Evolutionary conservation across 2,797 vertebrate genomes (phyloP).

Genomic region (Paedocypris micromegethes): DNA sequence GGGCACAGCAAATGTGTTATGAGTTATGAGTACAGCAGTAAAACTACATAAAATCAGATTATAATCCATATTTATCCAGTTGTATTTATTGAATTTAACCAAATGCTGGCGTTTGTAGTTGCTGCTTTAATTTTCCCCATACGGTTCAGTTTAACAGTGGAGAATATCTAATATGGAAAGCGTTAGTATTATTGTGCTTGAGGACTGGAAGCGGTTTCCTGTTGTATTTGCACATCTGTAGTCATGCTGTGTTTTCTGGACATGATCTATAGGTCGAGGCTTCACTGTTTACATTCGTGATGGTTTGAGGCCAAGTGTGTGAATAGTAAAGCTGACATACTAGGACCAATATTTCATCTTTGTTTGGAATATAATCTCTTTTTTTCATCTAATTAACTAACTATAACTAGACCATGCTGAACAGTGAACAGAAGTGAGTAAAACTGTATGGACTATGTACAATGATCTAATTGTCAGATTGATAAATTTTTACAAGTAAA

Average conservation of each 20-base stretch:
- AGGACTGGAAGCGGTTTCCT: not conserved
- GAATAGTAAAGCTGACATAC: constrained; percentile 4
- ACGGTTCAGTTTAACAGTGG: too few species aligned
- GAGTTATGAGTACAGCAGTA: not conserved
- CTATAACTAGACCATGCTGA: too few species aligned
- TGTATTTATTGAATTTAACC: too few species aligned
- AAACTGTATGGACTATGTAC: too few species aligned
- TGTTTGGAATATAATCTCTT: constrained; percentile 3
- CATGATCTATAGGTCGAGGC: constrained; percentile 3
- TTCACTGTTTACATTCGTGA: constrained; percentile 8
- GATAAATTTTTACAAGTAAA: too few species aligned
- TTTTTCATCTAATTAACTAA: not conserved
- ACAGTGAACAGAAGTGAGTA: too few species aligned
- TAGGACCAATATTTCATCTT: constrained; percentile 4
- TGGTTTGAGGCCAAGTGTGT: constrained; percentile 10
- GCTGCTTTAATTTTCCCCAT: too few species aligned
- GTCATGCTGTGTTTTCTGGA: not conserved
- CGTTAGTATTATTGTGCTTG: not conserved
- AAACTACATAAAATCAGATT: too few species aligned
- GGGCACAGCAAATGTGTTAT: not conserved
- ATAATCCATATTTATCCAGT: too few species aligned
- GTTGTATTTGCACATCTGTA: constrained; percentile 7
- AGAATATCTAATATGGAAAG: not conserved
- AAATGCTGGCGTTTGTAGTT: too few species aligned
- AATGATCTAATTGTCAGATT: too few species aligned